Evolutionary conservation across 2,797 vertebrate genomes (phyloP).

Genomic region (Leptodactylus fallax): DNA sequence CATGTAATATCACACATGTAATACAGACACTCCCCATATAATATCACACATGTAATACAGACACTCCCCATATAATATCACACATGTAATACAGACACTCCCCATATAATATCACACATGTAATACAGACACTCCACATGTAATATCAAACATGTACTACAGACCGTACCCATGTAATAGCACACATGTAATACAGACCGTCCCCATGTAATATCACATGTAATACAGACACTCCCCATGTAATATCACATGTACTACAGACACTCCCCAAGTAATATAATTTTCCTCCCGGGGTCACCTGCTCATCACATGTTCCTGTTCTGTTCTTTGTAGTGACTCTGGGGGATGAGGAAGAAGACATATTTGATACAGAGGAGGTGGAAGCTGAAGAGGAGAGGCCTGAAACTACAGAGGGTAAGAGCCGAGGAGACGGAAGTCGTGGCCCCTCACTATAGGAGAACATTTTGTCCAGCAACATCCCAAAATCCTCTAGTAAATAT

Average conservation of each 20-base stretch:
- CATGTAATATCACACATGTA: no score
- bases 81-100: neutral
- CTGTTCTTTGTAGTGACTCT: constrained; percentile 61
- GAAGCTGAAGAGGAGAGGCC: constrained; percentile 66
- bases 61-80: neutral
- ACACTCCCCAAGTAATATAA: no score
- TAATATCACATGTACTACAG: no score
- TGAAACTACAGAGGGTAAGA: constrained; percentile 66
- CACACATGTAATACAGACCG: no score
- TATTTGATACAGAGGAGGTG: constrained; percentile 68
- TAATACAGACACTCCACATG: neutral
- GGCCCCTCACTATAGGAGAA: no score
- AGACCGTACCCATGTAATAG: no score
- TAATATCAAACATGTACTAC: neutral
- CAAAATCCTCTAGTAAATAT: neutral
- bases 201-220: no score
- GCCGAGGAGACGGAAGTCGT: neutral
- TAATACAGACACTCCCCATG: no score
- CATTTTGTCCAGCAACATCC: no score
- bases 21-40: no score
- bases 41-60: no score
- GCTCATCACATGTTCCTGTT: neutral
- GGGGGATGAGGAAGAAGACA: constrained; percentile 69
- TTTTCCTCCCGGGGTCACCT: neutral
- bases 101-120: neutral